Percentiles rank a stretch among this genome's conserved stretches.
Evolutionary conservation across 2,113 vertebrate species (phyloP).

Genomic region (Gnathonemus longibarbis): DNA sequence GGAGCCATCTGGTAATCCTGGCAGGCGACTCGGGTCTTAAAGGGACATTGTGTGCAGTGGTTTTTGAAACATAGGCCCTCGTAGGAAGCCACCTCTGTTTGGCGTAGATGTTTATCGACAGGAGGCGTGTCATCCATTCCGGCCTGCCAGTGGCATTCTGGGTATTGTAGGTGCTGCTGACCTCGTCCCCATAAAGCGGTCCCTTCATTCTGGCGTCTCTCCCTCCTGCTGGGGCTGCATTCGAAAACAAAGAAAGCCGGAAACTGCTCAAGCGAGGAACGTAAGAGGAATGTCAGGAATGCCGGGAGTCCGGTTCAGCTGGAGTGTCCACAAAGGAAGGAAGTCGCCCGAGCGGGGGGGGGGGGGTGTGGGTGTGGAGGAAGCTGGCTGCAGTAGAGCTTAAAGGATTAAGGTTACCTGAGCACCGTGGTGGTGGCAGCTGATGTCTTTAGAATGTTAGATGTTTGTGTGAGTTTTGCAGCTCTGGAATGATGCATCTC

Average conservation of each 20-base stretch:
- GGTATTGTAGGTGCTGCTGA: not conserved
- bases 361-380: not conserved
- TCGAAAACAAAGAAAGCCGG: not conserved
- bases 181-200: not conserved
- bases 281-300: not conserved
- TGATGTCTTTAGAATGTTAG: not conserved
- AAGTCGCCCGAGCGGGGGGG: not conserved
- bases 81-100: not conserved
- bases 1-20: not conserved
- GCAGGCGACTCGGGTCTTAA: not conserved
- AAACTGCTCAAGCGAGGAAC: not conserved
- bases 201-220: not conserved
- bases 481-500: not conserved
- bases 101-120: not conserved
- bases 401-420: slow-evolving; percentile 49
- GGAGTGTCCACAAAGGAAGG: not conserved
- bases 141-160: not conserved
- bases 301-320: not conserved
- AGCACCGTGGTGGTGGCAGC: not conserved
- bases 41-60: not conserved
- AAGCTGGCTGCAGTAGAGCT: slow-evolving; percentile 45
- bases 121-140: not conserved
- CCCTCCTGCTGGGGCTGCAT: not conserved
- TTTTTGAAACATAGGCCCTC: not conserved
- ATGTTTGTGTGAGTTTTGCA: not conserved